Percentiles rank a stretch among this genome's conserved stretches.
phyloP scores from a whole-genome alignment of 2,113 vertebrate genomes.

The Verasper variegatus region DNA sequence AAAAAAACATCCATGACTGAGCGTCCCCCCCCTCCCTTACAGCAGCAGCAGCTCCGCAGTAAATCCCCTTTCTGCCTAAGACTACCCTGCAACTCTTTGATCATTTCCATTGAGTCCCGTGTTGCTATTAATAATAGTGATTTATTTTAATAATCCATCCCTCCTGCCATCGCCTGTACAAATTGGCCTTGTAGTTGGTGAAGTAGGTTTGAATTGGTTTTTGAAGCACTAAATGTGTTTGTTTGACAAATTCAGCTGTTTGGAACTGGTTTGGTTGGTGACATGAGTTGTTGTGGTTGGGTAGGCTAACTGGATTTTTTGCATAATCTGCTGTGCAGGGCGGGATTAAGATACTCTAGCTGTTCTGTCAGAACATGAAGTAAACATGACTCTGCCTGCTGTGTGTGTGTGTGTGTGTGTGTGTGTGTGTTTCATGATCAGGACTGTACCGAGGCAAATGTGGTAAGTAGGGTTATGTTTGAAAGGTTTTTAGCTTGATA shows the following conservation, averaged over 20 bases:
- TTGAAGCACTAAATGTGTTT: slow-evolving; percentile 11
- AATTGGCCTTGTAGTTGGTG: slow-evolving; percentile 18
- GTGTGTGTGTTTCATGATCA: slow-evolving; percentile 1
- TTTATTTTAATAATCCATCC: slow-evolving; percentile 36
- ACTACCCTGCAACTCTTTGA: slow-evolving; percentile 31
- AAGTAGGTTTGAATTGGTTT: slow-evolving; percentile 4
- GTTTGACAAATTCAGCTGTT: background rate
- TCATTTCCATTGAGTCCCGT: slow-evolving; percentile 29
- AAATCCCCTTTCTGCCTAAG: slow-evolving; percentile 19
- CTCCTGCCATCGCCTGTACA: slow-evolving; percentile 17
- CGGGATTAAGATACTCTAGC: background rate
- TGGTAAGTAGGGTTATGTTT: background rate
- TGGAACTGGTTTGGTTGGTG: background rate
- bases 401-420: slow-evolving; percentile 1
- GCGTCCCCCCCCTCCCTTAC: background rate
- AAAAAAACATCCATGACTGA: slow-evolving; percentile 8
- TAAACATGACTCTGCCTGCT: slow-evolving; percentile 5
- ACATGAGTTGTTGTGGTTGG: background rate
- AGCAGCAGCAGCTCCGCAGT: slow-evolving; percentile 12
- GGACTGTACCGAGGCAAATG: background rate
- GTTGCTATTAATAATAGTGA: slow-evolving; percentile 36
- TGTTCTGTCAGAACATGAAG: background rate
- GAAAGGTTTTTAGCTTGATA: background rate
- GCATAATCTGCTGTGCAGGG: background rate
- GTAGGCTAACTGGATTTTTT: background rate